Conservation (phyloP, 2,888 invertebrate genomes). For the Phragmatobia fuliginosa region DNA sequence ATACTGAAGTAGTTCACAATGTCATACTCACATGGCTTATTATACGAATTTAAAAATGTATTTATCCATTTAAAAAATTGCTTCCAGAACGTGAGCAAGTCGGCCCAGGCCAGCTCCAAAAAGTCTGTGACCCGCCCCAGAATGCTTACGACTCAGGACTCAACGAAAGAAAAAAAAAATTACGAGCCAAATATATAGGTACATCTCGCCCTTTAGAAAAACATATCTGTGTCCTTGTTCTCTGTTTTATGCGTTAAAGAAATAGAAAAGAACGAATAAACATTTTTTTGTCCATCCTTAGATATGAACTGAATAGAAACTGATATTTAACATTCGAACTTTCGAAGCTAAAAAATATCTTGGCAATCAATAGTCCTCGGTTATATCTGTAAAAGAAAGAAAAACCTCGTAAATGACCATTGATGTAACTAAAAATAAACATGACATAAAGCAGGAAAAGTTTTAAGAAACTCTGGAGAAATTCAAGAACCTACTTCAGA, state of each 20-base stretch:
- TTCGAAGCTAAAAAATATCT: background rate
- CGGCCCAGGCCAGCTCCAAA: background rate
- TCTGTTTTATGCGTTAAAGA: background rate
- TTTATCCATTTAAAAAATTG: background rate
- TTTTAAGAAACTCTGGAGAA: background rate
- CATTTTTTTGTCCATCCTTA: background rate
- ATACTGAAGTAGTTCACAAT: background rate
- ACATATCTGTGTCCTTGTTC: background rate
- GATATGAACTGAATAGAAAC: background rate
- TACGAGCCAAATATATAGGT: background rate
- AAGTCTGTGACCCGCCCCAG: background rate
- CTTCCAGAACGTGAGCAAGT: background rate
- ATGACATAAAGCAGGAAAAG: background rate
- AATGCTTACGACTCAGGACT: background rate
- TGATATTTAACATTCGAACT: slow-evolving; percentile 1
- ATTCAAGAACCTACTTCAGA: background rate
- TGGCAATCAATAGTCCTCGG: background rate
- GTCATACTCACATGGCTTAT: background rate
- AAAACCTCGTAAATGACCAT: slow-evolving; percentile 1
- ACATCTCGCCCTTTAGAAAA: background rate
- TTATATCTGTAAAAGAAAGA: slow-evolving; percentile 9
- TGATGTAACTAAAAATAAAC: background rate
- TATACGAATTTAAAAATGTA: background rate
- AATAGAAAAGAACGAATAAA: background rate
- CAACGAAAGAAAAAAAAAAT: background rate